Evolutionary conservation across 2,888 invertebrate species (phyloP).

Genomic region (Sarcophaga variegata): DNA sequence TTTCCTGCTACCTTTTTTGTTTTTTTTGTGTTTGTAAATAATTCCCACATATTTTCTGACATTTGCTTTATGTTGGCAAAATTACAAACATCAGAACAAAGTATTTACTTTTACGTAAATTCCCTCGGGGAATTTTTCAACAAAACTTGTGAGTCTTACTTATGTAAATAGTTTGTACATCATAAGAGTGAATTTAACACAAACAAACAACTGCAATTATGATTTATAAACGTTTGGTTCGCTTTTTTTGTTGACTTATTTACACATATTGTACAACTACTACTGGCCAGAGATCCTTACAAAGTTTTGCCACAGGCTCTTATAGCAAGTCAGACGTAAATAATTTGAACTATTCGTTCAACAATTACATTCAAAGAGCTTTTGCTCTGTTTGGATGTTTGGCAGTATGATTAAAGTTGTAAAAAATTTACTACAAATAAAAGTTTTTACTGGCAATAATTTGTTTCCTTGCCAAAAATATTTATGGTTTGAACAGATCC

Average conservation of each 20-base stretch:
- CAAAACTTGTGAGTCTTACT: neutral
- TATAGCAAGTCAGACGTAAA: slow-evolving; percentile 1
- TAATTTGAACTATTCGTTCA: neutral
- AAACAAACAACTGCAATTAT: slow-evolving; percentile 15
- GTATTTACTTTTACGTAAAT: slow-evolving; percentile 18
- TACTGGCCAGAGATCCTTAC: neutral
- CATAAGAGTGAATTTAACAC: neutral
- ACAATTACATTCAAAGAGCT: neutral
- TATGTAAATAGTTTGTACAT: neutral
- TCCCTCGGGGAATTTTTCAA: neutral
- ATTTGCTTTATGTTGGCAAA: slow-evolving; percentile 5
- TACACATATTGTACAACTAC: neutral
- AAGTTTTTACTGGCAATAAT: slow-evolving; percentile 1
- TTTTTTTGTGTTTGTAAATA: neutral
- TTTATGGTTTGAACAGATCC: neutral
- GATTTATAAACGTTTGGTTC: slow-evolving; percentile 10
- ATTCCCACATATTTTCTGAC: neutral
- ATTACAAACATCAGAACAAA: slow-evolving; percentile 19
- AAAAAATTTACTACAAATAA: slow-evolving; percentile 3
- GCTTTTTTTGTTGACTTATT: neutral
- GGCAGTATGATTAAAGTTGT: slow-evolving; percentile 3
- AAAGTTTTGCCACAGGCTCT: slow-evolving; percentile 5
- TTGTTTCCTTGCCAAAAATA: slow-evolving; percentile 2
- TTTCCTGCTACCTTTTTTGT: neutral
- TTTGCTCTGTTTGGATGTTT: neutral